phyloP scores from a whole-genome alignment of 37 sponge, comb jelly and placozoan species.

The Ephydatia muelleri region DNA sequence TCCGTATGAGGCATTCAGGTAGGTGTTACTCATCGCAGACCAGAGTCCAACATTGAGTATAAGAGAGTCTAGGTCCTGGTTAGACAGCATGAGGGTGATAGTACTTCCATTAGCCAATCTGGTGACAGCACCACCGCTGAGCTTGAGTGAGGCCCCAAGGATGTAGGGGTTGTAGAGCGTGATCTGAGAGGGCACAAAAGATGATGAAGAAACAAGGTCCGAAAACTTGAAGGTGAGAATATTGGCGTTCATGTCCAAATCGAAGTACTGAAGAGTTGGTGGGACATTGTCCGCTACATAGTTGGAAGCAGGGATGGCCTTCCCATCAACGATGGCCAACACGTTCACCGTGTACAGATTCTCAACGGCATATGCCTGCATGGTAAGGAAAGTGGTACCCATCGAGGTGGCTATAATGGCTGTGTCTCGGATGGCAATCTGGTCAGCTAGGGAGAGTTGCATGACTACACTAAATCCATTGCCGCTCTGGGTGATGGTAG shows the following conservation, averaged over 20 bases:
- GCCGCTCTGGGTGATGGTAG: constrained; percentile 41
- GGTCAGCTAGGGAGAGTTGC: constrained; percentile 67
- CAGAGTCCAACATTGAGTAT: constrained; percentile 28
- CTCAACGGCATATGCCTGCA: constrained; percentile 94
- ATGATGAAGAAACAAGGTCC: constrained; percentile 61
- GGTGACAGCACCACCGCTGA: constrained; percentile 62
- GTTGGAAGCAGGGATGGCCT: constrained; percentile 66
- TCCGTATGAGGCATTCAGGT: constrained; percentile 18
- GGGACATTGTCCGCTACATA: constrained; percentile 66
- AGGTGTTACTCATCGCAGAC: constrained; percentile 34
- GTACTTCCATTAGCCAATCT: constrained; percentile 71
- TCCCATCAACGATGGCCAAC: constrained; percentile 83
- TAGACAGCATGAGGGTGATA: constrained; percentile 48
- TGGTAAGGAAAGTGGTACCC: constrained; percentile 68
- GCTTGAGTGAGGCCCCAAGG: not conserved
- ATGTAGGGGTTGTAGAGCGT: constrained; percentile 37
- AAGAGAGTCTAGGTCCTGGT: constrained; percentile 60
- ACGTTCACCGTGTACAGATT: constrained; percentile 83
- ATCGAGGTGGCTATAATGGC: constrained; percentile 49
- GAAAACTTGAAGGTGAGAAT: constrained; percentile 54
- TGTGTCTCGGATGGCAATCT: constrained; percentile 68
- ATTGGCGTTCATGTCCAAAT: constrained; percentile 76
- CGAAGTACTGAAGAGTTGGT: constrained; percentile 59
- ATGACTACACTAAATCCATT: constrained; percentile 70
- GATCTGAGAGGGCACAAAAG: constrained; percentile 59